These are phyloP conservation scores for Plusia festucae DNA, from an alignment of 2,888 invertebrate species.

Conservation along the genomic window DNA sequence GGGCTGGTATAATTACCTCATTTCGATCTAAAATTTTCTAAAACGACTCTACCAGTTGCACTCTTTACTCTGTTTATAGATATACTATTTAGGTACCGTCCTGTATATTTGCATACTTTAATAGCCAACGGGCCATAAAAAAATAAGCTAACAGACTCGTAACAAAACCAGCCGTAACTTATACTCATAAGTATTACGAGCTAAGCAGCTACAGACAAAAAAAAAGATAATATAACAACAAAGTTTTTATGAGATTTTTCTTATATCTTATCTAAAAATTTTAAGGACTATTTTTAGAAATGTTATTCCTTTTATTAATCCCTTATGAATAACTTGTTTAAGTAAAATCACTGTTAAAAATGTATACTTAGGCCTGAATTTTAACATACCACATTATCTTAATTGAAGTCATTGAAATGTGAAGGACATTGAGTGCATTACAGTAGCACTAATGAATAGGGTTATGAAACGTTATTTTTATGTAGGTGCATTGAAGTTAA, in stretches of 20 bases:
- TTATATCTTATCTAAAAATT: no score
- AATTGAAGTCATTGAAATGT: not conserved
- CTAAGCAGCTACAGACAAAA: not conserved
- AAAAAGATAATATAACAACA: constrained; percentile 1
- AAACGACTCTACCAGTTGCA: no score
- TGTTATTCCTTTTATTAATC: not conserved
- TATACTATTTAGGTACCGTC: no score
- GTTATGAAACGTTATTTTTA: no score
- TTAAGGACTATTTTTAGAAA: no score
- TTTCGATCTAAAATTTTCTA: no score
- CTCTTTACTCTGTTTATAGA: no score
- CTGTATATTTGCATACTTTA: not conserved
- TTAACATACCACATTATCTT: not conserved
- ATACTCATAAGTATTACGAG: constrained; percentile 1
- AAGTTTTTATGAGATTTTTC: not conserved
- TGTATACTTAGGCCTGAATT: not conserved
- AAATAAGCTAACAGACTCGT: not conserved
- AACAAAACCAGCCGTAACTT: not conserved
- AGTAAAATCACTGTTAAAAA: not conserved
- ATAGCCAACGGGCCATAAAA: not conserved
- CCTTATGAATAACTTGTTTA: not conserved
- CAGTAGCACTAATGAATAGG: no score
- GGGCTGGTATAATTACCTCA: no score
- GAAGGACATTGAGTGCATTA: no score
- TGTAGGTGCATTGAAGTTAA: no score